A percentile compares a stretch with the other conserved stretches of the same genome.
phyloP scores from a whole-genome alignment of 92 coral and sea anemone genomes.

The Blastomussa wellsi region DNA sequence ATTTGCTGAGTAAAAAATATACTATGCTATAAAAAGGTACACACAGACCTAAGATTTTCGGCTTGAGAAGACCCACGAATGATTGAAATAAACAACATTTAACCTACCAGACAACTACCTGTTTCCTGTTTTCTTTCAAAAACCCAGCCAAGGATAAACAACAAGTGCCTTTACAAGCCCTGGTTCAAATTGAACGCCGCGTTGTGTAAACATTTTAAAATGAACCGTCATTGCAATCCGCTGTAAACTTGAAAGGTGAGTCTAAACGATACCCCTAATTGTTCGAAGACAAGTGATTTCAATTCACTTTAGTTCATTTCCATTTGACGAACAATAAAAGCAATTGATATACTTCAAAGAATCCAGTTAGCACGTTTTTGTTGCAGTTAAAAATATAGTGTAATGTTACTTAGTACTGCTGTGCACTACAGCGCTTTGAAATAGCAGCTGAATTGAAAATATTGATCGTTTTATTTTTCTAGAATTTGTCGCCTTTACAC shows the following conservation, averaged over 20 bases:
- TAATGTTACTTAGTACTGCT: background rate
- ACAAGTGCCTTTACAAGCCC: background rate
- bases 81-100: background rate
- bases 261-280: background rate
- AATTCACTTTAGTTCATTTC: background rate
- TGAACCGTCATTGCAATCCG: background rate
- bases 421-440: background rate
- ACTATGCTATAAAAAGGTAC: background rate
- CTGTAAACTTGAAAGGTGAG: background rate
- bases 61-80: background rate
- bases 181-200: background rate
- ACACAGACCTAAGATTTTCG: background rate
- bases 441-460: background rate
- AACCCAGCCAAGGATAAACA: background rate
- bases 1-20: background rate
- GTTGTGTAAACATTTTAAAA: background rate
- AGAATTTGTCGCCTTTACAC: background rate
- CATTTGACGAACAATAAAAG: constrained; percentile 13
- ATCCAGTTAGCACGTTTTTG: background rate
- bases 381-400: background rate
- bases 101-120: background rate
- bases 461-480: background rate
- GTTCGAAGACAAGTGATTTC: background rate
- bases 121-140: background rate
- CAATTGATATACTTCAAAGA: constrained; percentile 18